Base-by-base conservation (phyloP, 2,113 vertebrate genomes). In the Heloderma charlesbogerti region DNA sequence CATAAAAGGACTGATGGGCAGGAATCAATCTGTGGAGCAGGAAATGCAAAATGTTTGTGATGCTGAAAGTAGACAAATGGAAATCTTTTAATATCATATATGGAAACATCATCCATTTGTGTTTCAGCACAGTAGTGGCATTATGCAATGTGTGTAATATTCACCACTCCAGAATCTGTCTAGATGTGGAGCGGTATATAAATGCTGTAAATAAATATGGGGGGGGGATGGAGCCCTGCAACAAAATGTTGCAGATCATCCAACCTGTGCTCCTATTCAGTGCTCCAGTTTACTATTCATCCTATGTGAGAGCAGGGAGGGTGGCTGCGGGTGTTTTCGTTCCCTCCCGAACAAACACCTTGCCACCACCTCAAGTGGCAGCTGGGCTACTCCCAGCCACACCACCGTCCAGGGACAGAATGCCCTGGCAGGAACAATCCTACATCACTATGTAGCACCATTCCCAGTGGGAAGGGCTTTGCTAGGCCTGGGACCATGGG, bases 1-100 rank as follows among this genome's bases (percentile, higher is more conserved):
- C 97, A 96, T 94, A 72, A 93, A 92, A 93, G 72, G 94, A 89
- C 91, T 91, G 94, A 93, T 91, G 84, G 63, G 51, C 77, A 92
- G 88, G 75, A n/a, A 37, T 69, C 88, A 69, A 89, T 94, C 85
- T 92, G 91, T 90, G 94, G 92, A 95, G 51, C 84, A 92, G 43
- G 93, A 93, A 95, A 96, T 92, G 94, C 66, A 90, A 94, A 94
- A 91, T 22, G 91, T 66, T 77, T 88, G 78, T 80, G 89, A 91
- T 93, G 67, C 48, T 87, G 85, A 92, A 79, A 94, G 4, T 66
- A 92, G 83, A 45, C 84, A 94, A 88, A 94, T 3, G 91, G 77
- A 43, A 92, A 89, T 89, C 92, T 88, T n/a, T 90, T 90, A 20
- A 57, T 37, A 60, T 79, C 92, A 91, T 77, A 80, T 8, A 72